phyloP scores from a whole-genome alignment of 2,113 vertebrate genomes.

The Dascyllus trimaculatus region DNA sequence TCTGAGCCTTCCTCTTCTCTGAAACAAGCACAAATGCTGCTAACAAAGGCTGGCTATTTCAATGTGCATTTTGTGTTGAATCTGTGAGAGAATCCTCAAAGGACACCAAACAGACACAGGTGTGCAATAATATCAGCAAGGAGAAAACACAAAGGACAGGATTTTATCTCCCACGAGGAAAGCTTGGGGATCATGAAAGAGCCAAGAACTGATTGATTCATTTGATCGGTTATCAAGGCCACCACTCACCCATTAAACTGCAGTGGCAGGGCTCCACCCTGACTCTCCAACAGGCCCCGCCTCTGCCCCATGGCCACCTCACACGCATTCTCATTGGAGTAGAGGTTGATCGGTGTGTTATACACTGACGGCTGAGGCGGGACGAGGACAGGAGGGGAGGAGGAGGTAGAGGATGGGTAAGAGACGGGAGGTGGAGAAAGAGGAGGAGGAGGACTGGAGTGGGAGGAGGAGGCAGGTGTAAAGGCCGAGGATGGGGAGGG shows the following conservation, averaged over 20 bases:
- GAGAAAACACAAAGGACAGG: background rate
- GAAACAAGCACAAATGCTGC: too few species aligned
- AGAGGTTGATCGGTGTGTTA: conserved; percentile 86
- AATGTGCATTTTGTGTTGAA: too few species aligned
- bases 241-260: conserved; percentile 95
- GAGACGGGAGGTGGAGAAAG: conserved; percentile 69
- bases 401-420: conserved; percentile 79
- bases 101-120: background rate
- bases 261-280: conserved; percentile 87
- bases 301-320: conserved; percentile 92
- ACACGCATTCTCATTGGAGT: conserved; percentile 87
- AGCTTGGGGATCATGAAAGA: background rate
- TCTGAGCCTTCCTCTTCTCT: too few species aligned
- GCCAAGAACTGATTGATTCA: background rate
- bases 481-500: conserved; percentile 93
- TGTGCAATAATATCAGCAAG: background rate
- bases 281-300: conserved; percentile 91
- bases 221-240: conserved; percentile 42
- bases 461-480: conserved; percentile 67
- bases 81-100: too few species aligned
- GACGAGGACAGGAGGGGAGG: conserved; percentile 81
- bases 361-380: conserved; percentile 89
- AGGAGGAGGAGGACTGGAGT: conserved; percentile 54
- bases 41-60: too few species aligned
- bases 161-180: background rate